Evolutionary conservation across 2,113 vertebrate genomes (phyloP).

Genomic region (Ceyx cyanopectus): DNA sequence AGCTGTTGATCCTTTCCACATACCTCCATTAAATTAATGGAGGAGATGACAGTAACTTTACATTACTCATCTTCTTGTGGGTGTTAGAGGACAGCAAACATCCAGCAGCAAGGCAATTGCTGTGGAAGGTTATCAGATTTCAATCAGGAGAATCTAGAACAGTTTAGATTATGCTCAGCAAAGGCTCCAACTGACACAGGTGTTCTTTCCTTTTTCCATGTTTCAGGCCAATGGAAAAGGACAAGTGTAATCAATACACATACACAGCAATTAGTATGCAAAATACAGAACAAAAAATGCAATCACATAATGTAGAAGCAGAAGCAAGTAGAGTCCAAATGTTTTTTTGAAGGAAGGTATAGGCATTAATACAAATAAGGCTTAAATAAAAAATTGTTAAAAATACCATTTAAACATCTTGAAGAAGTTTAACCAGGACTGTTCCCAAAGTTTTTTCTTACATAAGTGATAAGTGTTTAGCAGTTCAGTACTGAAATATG

Average conservation of each 20-base stretch:
- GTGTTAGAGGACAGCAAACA: neutral
- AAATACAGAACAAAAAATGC: neutral
- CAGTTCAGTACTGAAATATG: neutral
- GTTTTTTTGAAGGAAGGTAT: neutral
- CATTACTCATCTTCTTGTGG: neutral
- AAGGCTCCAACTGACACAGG: neutral
- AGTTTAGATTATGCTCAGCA: neutral
- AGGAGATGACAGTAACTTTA: neutral
- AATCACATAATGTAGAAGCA: neutral
- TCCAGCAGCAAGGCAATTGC: neutral
- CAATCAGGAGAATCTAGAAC: neutral
- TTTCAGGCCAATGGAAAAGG: constrained; percentile 17
- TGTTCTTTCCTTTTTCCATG: constrained; percentile 57
- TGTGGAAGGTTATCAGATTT: neutral
- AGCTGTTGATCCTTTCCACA: neutral
- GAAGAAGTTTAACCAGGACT: neutral
- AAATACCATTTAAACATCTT: neutral
- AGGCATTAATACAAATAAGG: neutral
- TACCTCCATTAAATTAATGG: neutral
- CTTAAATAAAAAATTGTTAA: neutral
- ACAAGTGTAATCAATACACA: constrained; percentile 33
- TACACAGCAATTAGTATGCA: neutral
- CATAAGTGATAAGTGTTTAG: neutral
- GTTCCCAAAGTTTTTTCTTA: neutral
- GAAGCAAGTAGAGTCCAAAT: neutral